Evolutionary conservation across 2,113 vertebrate species (phyloP), one percentile per base, ranked within the genome.

Genomic region (Columba janthina): DNA sequence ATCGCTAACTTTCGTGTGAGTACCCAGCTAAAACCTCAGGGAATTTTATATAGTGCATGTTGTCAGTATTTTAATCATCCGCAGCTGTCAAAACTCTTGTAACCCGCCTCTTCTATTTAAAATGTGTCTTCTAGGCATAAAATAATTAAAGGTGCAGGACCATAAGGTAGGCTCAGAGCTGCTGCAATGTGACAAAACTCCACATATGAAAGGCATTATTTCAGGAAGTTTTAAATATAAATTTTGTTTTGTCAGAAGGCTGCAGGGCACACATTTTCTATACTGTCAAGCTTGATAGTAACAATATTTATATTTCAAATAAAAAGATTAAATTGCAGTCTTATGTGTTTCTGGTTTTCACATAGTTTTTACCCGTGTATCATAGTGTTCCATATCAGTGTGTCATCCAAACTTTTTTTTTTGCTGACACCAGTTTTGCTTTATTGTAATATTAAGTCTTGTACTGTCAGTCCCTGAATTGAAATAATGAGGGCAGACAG

Each of bases 111-210:
- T 98, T 98, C 98, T 98, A 98, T 98, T 98, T 98, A 98, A 98
- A 98, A 98, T 98, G 97, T 98, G 98, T 98, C 98, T 98, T 98
- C 98, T 98, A 98, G 98, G 98, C 98, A 98, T 98, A 98, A 98
- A 98, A 98, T 98, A 98, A 98, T 98, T 98, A 98, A 98, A 98
- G 98, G 98, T 98, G 95, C 96, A 97, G 98, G 98, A 96, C 98
- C 97, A 97, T 97, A 98, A 97, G 95, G 97, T 97, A 97, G 97
- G 92, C 97, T 97, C 91, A 97, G 98, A 97, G 97, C 97, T 75
- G 91, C 95, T 96, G 97, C 98, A 97, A 97, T 97, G 98, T 98
- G 98, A 98, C 98, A 98, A 97, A 98, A 97, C 95, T 97, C 96
- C 93, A 88, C 96, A 97, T 98, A 98, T 98, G 96, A 98, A 98